Conservation (phyloP, 2,888 invertebrate species). For the Tachina fera region DNA sequence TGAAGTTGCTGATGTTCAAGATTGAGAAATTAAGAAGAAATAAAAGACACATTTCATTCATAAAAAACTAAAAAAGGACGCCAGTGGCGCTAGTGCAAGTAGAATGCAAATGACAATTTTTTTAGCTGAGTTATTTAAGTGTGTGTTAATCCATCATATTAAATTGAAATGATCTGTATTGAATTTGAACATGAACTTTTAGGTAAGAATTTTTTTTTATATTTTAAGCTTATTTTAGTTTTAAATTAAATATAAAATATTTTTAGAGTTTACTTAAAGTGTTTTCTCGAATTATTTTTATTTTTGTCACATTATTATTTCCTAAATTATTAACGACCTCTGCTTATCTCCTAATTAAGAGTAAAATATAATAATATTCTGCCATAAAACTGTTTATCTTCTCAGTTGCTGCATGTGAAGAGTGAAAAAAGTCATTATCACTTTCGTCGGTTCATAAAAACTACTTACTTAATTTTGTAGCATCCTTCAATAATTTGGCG, state of each 20-base stretch:
- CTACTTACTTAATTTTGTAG: constrained; percentile 36
- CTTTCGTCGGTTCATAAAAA: constrained; percentile 38
- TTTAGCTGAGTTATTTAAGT: constrained; percentile 4
- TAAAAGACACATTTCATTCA: constrained; percentile 56
- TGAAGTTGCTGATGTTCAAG: constrained; percentile 24
- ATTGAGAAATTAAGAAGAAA: constrained; percentile 34
- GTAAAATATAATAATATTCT: background rate
- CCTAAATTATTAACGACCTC: background rate
- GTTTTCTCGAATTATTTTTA: no score
- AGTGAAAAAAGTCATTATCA: constrained; percentile 44
- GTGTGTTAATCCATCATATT: constrained; percentile 27
- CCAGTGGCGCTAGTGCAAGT: constrained; percentile 60
- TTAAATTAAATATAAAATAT: background rate
- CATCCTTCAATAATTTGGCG: constrained; percentile 29
- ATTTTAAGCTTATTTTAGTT: background rate
- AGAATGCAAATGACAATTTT: constrained; percentile 54
- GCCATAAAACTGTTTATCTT: constrained; percentile 10
- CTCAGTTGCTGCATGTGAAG: background rate
- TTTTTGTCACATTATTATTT: no score
- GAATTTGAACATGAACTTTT: background rate
- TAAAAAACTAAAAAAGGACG: constrained; percentile 63
- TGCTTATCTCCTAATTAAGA: constrained; percentile 7
- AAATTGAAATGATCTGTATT: background rate
- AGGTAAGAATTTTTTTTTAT: no score
- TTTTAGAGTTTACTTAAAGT: background rate